Evolutionary conservation across 1,140 invertebrate species (phyloP).

Genomic region (Diploscapter pachys): DNA sequence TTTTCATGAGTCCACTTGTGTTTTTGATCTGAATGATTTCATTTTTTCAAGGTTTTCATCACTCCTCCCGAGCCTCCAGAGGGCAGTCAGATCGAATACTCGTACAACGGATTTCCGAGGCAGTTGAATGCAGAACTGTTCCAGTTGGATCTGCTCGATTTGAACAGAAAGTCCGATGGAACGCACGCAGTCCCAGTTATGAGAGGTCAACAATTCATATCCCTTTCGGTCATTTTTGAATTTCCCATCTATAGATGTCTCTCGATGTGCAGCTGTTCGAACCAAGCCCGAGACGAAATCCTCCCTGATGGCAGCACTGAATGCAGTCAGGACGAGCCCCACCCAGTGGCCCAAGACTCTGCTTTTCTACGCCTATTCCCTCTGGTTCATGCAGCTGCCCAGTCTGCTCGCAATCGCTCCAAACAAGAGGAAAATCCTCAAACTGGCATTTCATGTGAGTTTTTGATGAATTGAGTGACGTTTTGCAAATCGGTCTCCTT

Average conservation of each 20-base stretch:
- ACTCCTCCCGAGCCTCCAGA: conserved; percentile 78
- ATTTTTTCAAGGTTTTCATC: conserved; percentile 77
- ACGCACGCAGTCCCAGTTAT: conserved; percentile 27
- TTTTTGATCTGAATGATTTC: too few species aligned
- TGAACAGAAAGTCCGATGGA: conserved; percentile 46
- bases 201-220: conserved; percentile 17
- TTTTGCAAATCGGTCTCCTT: background rate
- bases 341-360: conserved; percentile 79
- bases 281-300: conserved; percentile 59
- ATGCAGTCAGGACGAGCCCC: conserved; percentile 32
- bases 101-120: conserved; percentile 43
- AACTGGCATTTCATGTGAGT: conserved; percentile 45
- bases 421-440: conserved; percentile 70
- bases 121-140: conserved; percentile 48
- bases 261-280: conserved; percentile 63
- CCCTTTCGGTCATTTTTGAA: background rate
- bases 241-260: conserved; percentile 58
- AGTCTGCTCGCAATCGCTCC: conserved; percentile 68
- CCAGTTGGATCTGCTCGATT: conserved; percentile 55
- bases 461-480: background rate
- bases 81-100: conserved; percentile 44
- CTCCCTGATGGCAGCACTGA: conserved; percentile 22
- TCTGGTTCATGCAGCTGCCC: conserved; percentile 95
- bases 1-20: too few species aligned
- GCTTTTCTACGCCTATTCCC: conserved; percentile 68